A percentile compares a stretch with the other conserved stretches of the same genome.
Conservation (phyloP, 2,888 invertebrate species). For the Tuta absoluta region DNA sequence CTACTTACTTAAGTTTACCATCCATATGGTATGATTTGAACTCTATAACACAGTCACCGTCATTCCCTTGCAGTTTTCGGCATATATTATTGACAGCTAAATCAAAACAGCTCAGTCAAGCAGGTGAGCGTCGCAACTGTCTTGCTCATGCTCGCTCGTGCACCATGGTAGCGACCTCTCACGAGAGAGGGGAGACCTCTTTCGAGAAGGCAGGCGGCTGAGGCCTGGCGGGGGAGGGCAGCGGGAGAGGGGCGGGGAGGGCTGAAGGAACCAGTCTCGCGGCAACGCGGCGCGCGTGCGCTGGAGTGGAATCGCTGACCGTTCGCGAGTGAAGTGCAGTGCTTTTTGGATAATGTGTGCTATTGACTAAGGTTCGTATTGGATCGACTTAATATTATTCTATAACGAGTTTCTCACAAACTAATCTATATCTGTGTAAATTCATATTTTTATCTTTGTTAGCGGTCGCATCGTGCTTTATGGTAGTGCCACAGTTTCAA, state of each 20-base stretch:
- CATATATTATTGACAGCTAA: too few relatives aligned
- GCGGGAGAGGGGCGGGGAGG: conserved; percentile 20
- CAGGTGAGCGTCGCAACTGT: background rate
- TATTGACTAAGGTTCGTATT: conserved; percentile 38
- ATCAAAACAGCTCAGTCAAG: too few relatives aligned
- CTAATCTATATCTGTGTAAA: background rate
- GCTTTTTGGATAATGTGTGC: conserved; percentile 38
- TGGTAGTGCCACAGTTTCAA: background rate
- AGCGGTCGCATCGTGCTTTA: background rate
- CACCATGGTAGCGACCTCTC: conserved; percentile 28
- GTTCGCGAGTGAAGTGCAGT: conserved; percentile 21
- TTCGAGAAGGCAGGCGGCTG: conserved; percentile 35
- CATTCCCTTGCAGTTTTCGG: too few relatives aligned
- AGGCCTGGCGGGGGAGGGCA: conserved; percentile 24
- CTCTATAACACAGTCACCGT: too few relatives aligned
- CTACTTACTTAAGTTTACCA: too few relatives aligned
- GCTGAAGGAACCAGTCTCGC: conserved; percentile 40
- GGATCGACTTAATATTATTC: background rate
- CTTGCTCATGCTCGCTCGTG: background rate
- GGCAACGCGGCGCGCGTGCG: conserved; percentile 35
- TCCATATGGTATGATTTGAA: too few relatives aligned
- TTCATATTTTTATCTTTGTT: background rate
- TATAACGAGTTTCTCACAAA: background rate
- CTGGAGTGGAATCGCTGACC: conserved; percentile 23
- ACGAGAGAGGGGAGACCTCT: conserved; percentile 34